Evolutionary conservation across 2,113 vertebrate genomes (phyloP).

Genomic region (Alces alces): DNA sequence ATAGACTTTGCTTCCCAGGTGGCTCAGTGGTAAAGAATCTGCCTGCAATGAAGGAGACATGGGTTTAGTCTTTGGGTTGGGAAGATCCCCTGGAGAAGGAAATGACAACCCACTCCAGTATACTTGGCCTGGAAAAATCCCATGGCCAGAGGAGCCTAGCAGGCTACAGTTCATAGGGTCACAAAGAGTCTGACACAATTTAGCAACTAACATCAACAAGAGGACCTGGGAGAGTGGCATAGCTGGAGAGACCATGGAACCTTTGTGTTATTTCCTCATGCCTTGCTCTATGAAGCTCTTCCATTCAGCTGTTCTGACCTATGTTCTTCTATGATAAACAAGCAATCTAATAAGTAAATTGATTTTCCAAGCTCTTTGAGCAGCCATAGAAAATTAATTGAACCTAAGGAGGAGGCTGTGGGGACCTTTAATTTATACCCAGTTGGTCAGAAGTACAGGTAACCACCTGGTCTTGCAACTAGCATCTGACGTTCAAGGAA

Average conservation of each 20-base stretch:
- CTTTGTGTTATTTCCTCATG: not conserved
- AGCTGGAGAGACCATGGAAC: not conserved
- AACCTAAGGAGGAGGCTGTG: not conserved
- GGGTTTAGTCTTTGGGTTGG: not conserved
- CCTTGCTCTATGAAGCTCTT: not conserved
- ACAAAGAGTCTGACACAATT: not conserved
- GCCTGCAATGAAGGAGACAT: not conserved
- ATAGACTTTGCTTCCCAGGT: not conserved
- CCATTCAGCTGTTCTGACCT: not conserved
- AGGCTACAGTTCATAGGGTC: not conserved
- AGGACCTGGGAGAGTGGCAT: not conserved
- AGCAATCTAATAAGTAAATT: not conserved
- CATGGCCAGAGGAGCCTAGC: not conserved
- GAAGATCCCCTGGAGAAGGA: not conserved
- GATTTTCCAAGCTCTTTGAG: not conserved
- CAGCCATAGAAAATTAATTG: not conserved
- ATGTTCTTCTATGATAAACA: not conserved
- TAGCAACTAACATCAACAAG: not conserved
- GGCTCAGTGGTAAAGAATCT: not conserved
- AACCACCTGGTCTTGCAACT: not conserved
- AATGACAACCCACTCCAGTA: not conserved
- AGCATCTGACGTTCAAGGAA: not conserved
- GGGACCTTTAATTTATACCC: not conserved
- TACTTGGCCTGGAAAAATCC: not conserved
- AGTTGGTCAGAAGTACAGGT: not conserved